Evolutionary conservation across 1,140 invertebrate genomes (phyloP).

Genomic region (Drosophila jambulina): DNA sequence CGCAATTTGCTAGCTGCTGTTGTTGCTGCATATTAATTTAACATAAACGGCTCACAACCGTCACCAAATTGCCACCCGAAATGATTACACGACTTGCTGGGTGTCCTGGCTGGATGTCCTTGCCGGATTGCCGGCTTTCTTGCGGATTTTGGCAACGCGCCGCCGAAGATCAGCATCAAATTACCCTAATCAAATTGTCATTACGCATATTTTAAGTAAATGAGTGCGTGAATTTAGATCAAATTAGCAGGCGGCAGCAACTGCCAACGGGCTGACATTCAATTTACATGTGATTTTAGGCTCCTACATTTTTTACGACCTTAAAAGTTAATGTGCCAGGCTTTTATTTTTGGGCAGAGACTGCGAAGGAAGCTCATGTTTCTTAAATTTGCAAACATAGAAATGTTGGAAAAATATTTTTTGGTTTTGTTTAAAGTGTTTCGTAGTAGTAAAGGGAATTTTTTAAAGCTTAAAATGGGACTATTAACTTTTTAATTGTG

Average conservation of each 20-base stretch:
- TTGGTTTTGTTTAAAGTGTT: neutral
- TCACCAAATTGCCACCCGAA: constrained; percentile 68
- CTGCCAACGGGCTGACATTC: constrained; percentile 40
- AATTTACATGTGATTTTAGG: constrained; percentile 52
- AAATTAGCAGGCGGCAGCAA: constrained; percentile 53
- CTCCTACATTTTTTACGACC: constrained; percentile 37
- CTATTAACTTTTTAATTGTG: neutral
- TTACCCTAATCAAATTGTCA: constrained; percentile 81
- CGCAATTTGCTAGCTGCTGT: constrained; percentile 66
- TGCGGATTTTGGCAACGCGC: constrained; percentile 52
- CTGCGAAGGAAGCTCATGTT: neutral
- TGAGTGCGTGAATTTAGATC: constrained; percentile 76
- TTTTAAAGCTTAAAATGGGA: neutral
- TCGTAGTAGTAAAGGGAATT: neutral
- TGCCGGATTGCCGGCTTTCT: constrained; percentile 35
- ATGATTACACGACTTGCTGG: constrained; percentile 63
- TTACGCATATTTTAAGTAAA: constrained; percentile 80
- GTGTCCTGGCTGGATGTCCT: constrained; percentile 15
- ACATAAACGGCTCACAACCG: constrained; percentile 72
- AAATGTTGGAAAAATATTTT: neutral
- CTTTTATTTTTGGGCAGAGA: neutral
- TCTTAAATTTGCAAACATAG: neutral
- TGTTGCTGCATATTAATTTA: constrained; percentile 71
- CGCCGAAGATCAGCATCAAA: constrained; percentile 74
- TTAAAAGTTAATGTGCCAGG: constrained; percentile 1